These are phyloP conservation scores for Leptinotarsa undecemlineata DNA, from an alignment of 1,140 invertebrate species.

Conservation along the genomic window DNA sequence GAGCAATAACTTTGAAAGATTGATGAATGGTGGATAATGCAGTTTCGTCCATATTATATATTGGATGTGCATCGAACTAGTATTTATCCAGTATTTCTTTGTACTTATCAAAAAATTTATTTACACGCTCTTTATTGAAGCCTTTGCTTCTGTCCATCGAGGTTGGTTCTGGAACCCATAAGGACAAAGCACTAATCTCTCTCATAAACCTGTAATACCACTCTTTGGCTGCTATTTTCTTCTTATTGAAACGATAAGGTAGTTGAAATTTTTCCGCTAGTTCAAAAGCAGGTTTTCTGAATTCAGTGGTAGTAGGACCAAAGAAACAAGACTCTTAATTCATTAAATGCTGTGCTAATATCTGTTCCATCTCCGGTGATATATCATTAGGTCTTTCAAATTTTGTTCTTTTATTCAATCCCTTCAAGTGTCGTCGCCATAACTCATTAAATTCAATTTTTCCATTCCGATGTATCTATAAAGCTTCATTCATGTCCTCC, in stretches of 20 bases:
- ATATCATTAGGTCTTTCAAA: too few species aligned
- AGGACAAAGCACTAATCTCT: conserved; percentile 37
- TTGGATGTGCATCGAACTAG: conserved; percentile 41
- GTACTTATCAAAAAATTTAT: conserved; percentile 43
- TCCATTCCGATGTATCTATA: too few species aligned
- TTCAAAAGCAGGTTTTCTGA: neutral
- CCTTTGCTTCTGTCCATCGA: conserved; percentile 39
- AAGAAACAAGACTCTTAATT: too few species aligned
- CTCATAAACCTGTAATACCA: conserved; percentile 38
- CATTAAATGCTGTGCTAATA: too few species aligned
- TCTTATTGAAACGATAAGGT: neutral
- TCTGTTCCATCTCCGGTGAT: too few species aligned
- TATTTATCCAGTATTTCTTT: conserved; percentile 37
- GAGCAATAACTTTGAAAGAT: conserved; percentile 22
- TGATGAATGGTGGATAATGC: conserved; percentile 35
- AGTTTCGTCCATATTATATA: conserved; percentile 55
- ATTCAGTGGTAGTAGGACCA: too few species aligned
- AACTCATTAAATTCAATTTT: too few species aligned
- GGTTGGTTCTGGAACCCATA: conserved; percentile 42
- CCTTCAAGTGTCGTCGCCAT: too few species aligned
- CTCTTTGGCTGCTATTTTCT: conserved; percentile 14
- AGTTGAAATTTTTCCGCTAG: neutral
- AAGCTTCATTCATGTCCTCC: too few species aligned
- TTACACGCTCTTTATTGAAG: conserved; percentile 43
- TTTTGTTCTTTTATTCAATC: too few species aligned